Base-by-base conservation (phyloP, 2,888 invertebrate genomes). In the Mylabris sibirica region DNA sequence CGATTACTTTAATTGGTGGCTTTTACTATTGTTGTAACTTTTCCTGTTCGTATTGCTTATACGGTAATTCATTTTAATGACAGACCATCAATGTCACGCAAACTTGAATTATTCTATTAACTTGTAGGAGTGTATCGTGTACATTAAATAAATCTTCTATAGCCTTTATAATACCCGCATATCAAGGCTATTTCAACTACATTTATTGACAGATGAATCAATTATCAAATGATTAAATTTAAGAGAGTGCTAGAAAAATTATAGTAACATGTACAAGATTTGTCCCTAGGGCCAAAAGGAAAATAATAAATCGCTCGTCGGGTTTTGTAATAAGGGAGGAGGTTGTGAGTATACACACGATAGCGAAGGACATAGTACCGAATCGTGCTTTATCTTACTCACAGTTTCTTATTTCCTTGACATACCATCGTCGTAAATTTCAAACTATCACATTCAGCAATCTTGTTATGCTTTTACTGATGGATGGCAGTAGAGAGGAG, bases 331-430 rank as follows among this genome's bases (percentile, higher is more conserved):
- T 57, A 66, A 59, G 35, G 60, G 63, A 4, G 66, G 66, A 30
- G 30, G 30, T 30, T 63, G 11, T 14, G 57, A 24, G 24, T 11
- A 49, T 64, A 63, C 59, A 30, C n/a, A 67, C 71, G 74, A 74
- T 75, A 76, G 72, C 62, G 63, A 66, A 71, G 75, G 76, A 74
- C 74, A 72, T 70, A 75, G 70, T 75, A 73, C 74, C 68, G 66
- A 73, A 74, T 72, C 75, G 76, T 73, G 75, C 77, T 75, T 75
- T 76, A 77, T 77, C 75, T 74, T 74, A 66, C 73, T 77, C 72
- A 74, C 75, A 77, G 74, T 77, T 77, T 75, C 76, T 77, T 77
- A 77, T 77, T 77, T 77, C 72, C 72, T 68, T 71, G 75, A 77
- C 76, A 73, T 73, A 65, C 67, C 69, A 74, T 73, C 71, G 72